Percentiles rank a stretch among this genome's conserved stretches.
These are phyloP conservation scores for Syngnathoides biaculeatus DNA, from an alignment of 2,113 vertebrate species.

Conservation along the genomic window DNA sequence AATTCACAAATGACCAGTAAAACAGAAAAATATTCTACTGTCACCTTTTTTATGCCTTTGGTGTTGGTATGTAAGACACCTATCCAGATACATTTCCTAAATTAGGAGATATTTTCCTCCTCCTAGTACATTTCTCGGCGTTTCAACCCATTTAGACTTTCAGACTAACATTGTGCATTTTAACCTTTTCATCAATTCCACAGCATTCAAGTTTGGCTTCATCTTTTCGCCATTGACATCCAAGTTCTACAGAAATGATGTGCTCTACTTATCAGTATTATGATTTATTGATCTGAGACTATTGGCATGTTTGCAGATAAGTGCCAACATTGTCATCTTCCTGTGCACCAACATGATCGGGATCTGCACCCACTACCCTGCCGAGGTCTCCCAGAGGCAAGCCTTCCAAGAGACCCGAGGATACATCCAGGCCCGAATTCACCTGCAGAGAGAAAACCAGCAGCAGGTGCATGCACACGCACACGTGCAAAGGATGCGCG, in stretches of 20 bases:
- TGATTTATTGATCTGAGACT: background rate
- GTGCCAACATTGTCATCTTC: slow-evolving; percentile 89
- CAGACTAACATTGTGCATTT: background rate
- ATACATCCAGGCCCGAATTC: slow-evolving; percentile 92
- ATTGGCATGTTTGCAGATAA: slow-evolving; percentile 73
- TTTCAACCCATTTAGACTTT: too few species aligned
- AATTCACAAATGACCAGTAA: too few species aligned
- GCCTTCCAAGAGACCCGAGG: slow-evolving; percentile 95
- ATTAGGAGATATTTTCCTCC: too few species aligned
- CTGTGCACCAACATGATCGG: slow-evolving; percentile 93
- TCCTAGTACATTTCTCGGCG: too few species aligned
- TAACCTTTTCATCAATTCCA: background rate
- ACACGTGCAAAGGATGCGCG: background rate
- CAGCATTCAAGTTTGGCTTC: background rate
- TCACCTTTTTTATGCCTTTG: too few species aligned
- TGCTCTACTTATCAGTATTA: too few species aligned
- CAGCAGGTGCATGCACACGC: slow-evolving; percentile 80
- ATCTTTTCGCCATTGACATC: background rate
- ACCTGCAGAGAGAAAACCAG: slow-evolving; percentile 92
- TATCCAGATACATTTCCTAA: too few species aligned
- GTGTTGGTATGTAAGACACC: too few species aligned
- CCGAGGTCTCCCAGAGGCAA: slow-evolving; percentile 95
- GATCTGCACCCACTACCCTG: slow-evolving; percentile 94
- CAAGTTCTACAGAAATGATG: too few species aligned
- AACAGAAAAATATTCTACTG: too few species aligned